Base-by-base conservation (phyloP, 2,888 invertebrate genomes). In the Flabesymbios commensalis region DNA sequence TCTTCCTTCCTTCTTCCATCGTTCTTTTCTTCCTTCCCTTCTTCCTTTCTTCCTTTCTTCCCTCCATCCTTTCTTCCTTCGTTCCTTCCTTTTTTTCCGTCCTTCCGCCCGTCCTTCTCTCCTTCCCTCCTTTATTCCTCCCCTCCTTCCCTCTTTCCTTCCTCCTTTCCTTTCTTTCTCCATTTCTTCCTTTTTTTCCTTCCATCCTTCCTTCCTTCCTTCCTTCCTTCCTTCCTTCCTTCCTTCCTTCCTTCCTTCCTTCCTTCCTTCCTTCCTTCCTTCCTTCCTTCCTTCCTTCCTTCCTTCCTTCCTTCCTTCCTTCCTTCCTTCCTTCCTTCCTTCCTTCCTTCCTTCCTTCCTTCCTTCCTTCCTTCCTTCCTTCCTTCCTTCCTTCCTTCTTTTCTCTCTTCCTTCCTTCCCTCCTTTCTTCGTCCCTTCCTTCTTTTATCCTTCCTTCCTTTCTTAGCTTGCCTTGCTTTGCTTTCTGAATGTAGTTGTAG, bases 271-370 rank as follows among this genome's bases (percentile, higher is more conserved):
- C 1, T 45, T 19, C 17, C 17, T 58, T 60, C 36, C 1, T 33
- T 10, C 33, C 32, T 26, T 24, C 57, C 39, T 59, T 60, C 36
- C 57, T 31, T 31, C 58, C 59, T 58, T 28, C 59, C 32, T 58
- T 60, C 59, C 1, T 33, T 28, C 59, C 1, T 58, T 28, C 59
- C 59, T 58, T 60, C 1, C 31, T 61, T 28, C 59, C 59, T 36
- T 60, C 58, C 33, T 60, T 60, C 59, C 39, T 58, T 28, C 58
- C 59, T 36, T 60, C 58, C 33, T 58, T 17, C 59, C 58, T 60
- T 60, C 57, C 39, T 59, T n/a, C 58, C 31, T 55, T n/a, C 33
- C 58, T 58, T 10, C 39, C 1, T 58, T 31, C 57, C 32, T 39
- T 10, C 32, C 58, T 58, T 60, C 59, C 32, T 58, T 28, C 59